phyloP scores from a whole-genome alignment of 2,113 vertebrate genomes.

The Seriola quinqueradiata region DNA sequence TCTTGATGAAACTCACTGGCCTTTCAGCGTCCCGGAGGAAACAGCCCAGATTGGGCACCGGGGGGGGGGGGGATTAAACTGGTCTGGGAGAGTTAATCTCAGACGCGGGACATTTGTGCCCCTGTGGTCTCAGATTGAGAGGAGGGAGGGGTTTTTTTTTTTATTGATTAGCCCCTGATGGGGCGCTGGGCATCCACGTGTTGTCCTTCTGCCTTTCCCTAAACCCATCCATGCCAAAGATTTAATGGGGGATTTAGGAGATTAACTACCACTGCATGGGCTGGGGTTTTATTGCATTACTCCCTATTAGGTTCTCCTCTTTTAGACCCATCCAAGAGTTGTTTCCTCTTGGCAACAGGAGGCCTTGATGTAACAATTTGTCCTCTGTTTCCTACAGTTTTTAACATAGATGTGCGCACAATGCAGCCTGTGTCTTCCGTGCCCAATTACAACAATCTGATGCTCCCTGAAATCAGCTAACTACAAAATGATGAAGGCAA shows the following conservation, averaged over 20 bases:
- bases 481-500: conserved; percentile 32
- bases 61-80: conserved; percentile 68
- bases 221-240: conserved; percentile 72
- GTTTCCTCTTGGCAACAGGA: conserved; percentile 58
- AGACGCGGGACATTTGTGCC: conserved; percentile 62
- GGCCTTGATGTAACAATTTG: conserved; percentile 35
- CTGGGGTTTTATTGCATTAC: conserved; percentile 75
- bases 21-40: conserved; percentile 36
- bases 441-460: conserved; percentile 18
- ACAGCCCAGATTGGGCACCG: conserved; percentile 64
- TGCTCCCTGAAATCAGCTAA: conserved; percentile 26
- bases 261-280: conserved; percentile 75
- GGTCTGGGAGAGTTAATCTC: conserved; percentile 75
- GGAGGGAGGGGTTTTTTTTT: neutral
- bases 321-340: conserved; percentile 61
- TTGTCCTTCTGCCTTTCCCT: conserved; percentile 65
- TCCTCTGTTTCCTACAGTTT: conserved; percentile 35
- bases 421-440: conserved; percentile 41
- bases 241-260: conserved; percentile 78
- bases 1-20: conserved; percentile 10
- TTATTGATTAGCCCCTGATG: conserved; percentile 78
- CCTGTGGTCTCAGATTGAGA: conserved; percentile 60
- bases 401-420: conserved; percentile 24
- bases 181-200: conserved; percentile 67
- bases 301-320: conserved; percentile 67